Conservation (phyloP, 2,797 vertebrate species). For the Diglossa cyanea region DNA sequence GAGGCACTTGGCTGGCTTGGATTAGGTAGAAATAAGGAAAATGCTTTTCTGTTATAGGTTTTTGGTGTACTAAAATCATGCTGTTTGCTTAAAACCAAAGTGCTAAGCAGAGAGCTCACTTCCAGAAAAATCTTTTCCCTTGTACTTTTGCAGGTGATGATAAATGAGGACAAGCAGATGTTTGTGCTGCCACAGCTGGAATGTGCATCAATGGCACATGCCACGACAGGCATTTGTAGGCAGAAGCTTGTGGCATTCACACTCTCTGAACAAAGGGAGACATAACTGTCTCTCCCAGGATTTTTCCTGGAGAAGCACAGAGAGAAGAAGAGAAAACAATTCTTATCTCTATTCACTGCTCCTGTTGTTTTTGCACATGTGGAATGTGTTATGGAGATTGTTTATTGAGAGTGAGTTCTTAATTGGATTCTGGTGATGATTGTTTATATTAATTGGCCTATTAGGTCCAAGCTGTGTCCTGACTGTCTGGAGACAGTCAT, state of each 20-base stretch:
- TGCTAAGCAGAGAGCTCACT: background rate
- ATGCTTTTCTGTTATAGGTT: background rate
- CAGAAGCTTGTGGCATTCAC: background rate
- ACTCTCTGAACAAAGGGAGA: background rate
- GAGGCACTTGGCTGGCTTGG: background rate
- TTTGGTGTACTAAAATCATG: background rate
- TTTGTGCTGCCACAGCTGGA: background rate
- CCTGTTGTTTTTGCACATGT: background rate
- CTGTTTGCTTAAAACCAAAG: background rate
- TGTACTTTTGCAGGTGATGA: background rate
- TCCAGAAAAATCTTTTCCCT: background rate
- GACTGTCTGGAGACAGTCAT: background rate
- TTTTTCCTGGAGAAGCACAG: background rate
- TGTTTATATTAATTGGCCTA: background rate
- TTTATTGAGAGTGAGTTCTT: background rate
- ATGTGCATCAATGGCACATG: fast-evolving
- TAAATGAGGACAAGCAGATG: background rate
- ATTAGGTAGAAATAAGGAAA: background rate
- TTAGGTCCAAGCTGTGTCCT: background rate
- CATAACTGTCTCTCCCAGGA: background rate
- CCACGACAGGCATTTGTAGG: background rate
- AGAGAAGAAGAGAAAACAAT: background rate
- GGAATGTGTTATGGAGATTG: background rate
- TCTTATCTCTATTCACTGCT: background rate
- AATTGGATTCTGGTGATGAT: background rate